Percentiles rank a stretch among this genome's conserved stretches.
Evolutionary conservation across 1,140 invertebrate genomes (phyloP).

Genomic region (Pomacea maculata): DNA sequence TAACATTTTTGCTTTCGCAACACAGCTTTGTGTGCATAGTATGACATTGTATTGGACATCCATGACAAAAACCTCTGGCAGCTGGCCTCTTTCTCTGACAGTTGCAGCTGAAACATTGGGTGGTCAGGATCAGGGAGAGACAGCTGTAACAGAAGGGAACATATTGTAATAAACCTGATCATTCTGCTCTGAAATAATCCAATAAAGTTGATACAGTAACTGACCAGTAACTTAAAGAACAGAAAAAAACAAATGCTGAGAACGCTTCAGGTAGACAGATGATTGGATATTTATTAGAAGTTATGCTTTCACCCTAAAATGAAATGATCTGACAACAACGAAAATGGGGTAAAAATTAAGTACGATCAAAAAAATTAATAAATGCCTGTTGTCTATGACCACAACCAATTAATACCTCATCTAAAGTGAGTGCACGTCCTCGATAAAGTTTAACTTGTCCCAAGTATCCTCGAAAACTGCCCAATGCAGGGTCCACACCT

Average conservation of each 20-base stretch:
- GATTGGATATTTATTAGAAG: too few relatives aligned
- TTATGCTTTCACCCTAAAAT: too few relatives aligned
- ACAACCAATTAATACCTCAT: slow-evolving; percentile 31
- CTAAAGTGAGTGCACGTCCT: slow-evolving; percentile 23
- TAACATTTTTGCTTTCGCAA: not conserved
- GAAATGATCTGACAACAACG: too few relatives aligned
- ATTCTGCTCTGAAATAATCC: too few relatives aligned
- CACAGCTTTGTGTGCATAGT: not conserved
- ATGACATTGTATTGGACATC: not conserved
- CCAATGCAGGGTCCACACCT: slow-evolving; percentile 34
- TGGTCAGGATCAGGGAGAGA: slow-evolving; percentile 39
- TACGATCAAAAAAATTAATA: too few relatives aligned
- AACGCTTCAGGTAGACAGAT: too few relatives aligned
- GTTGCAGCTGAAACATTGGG: slow-evolving; percentile 45
- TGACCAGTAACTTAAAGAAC: too few relatives aligned
- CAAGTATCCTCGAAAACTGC: slow-evolving; percentile 47
- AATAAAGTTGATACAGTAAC: too few relatives aligned
- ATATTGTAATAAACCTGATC: too few relatives aligned
- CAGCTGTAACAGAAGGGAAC: slow-evolving; percentile 27
- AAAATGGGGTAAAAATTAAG: too few relatives aligned
- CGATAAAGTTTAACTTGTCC: slow-evolving; percentile 44
- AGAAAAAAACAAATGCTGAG: too few relatives aligned
- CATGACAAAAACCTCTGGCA: slow-evolving; percentile 38
- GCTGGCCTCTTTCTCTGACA: slow-evolving; percentile 27
- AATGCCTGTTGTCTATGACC: too few relatives aligned